Evolutionary conservation across 2,797 vertebrate genomes (phyloP).

Genomic region (Eospalax fontanierii): DNA sequence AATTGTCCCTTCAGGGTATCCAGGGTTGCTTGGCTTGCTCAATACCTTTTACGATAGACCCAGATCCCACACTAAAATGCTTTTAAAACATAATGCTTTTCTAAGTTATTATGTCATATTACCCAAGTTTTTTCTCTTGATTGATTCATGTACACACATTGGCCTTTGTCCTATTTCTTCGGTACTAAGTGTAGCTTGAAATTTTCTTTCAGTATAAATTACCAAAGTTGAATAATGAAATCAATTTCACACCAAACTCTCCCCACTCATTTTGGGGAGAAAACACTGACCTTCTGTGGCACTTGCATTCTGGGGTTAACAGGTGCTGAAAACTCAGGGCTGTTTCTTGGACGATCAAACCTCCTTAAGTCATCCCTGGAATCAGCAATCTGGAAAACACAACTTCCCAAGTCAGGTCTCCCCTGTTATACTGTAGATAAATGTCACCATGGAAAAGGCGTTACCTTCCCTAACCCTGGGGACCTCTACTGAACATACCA

Average conservation of each 20-base stretch:
- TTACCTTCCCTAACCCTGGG: background rate
- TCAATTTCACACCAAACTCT: background rate
- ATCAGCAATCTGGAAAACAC: conserved; percentile 92
- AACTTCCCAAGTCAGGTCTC: background rate
- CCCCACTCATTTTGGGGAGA: background rate
- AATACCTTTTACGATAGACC: too few relatives aligned
- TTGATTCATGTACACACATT: background rate
- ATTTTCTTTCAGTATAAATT: background rate
- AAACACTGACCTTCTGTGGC: conserved; percentile 87
- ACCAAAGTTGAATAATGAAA: background rate
- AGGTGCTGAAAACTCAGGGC: conserved; percentile 87
- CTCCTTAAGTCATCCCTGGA: conserved; percentile 93
- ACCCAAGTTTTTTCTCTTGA: background rate
- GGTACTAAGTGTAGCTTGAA: conserved; percentile 44
- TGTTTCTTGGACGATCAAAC: conserved; percentile 90
- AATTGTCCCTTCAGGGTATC: too few relatives aligned
- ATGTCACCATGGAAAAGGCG: too few relatives aligned
- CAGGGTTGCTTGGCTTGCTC: too few relatives aligned
- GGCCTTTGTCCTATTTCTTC: background rate
- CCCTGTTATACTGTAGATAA: background rate
- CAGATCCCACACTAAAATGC: too few relatives aligned
- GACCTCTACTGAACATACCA: background rate
- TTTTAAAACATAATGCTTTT: background rate
- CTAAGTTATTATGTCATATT: background rate
- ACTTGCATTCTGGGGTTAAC: conserved; percentile 84